These are phyloP conservation scores for Apostichopus californicus DNA, from an alignment of 35 echinoderm and acorn worm genomes.

Conservation along the genomic window DNA sequence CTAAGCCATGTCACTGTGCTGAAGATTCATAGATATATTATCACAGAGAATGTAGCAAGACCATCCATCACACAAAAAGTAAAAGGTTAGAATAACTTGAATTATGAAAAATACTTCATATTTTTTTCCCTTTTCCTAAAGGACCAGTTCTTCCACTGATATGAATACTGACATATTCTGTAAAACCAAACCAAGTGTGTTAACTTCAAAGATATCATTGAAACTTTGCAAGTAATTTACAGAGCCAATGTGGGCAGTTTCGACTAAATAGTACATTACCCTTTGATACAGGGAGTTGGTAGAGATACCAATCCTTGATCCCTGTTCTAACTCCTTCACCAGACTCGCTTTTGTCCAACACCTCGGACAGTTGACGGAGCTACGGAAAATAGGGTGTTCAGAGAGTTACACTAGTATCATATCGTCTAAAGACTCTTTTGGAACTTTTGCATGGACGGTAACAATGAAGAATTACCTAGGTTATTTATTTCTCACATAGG, in stretches of 20 bases:
- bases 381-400: constrained; percentile 23
- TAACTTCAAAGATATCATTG: not conserved
- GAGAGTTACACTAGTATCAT: not conserved
- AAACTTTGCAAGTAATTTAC: not conserved
- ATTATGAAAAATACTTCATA: too few relatives aligned
- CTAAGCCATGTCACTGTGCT: too few relatives aligned
- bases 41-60: too few relatives aligned
- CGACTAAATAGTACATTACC: constrained; percentile 32
- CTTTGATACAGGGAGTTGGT: constrained; percentile 29
- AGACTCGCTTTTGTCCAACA: not conserved
- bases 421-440: not conserved
- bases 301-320: constrained; percentile 3
- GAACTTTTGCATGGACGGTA: not conserved
- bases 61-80: too few relatives aligned
- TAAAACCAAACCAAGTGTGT: not conserved
- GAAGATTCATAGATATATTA: too few relatives aligned
- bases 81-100: too few relatives aligned
- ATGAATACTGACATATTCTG: too few relatives aligned
- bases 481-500: too few relatives aligned
- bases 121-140: too few relatives aligned
- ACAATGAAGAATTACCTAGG: too few relatives aligned
- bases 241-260: not conserved
- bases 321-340: constrained; percentile 2
- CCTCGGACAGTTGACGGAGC: constrained; percentile 18
- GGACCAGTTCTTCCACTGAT: too few relatives aligned